phyloP scores from a whole-genome alignment of 2,797 vertebrate genomes.

The Limnodromus scolopaceus region DNA sequence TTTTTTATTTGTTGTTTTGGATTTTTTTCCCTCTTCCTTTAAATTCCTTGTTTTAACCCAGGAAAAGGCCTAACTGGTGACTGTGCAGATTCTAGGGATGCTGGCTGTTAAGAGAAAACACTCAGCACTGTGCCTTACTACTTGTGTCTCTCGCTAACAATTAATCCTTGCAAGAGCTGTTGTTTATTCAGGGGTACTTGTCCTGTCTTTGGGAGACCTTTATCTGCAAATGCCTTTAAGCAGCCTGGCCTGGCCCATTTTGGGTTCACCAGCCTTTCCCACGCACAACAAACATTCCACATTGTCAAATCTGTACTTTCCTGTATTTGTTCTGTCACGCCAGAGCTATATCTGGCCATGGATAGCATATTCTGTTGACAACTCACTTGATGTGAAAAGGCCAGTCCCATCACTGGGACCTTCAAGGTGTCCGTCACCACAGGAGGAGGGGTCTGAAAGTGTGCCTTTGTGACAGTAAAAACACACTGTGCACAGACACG shows the following conservation, averaged over 20 bases:
- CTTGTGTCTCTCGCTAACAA: background rate
- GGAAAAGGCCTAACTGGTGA: background rate
- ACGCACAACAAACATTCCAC: background rate
- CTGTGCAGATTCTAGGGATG: background rate
- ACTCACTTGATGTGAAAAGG: conserved; percentile 95
- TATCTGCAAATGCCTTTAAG: background rate
- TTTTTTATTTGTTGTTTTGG: background rate
- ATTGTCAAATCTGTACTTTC: background rate
- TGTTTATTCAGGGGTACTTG: background rate
- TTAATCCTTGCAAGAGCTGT: background rate
- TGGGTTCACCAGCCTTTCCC: background rate
- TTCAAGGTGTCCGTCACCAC: conserved; percentile 93
- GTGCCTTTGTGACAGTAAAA: conserved; percentile 94
- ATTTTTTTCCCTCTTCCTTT: background rate
- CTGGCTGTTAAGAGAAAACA: background rate
- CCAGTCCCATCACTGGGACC: conserved; percentile 91
- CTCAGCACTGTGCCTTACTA: background rate
- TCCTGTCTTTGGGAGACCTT: background rate
- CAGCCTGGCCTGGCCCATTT: background rate
- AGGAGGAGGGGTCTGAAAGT: conserved; percentile 93
- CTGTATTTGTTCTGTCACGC: background rate
- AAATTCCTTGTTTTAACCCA: background rate
- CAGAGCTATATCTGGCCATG: background rate
- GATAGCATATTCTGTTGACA: conserved; percentile 52
- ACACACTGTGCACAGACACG: conserved; percentile 87